Evolutionary conservation across 2,113 vertebrate species (phyloP), one percentile per base, ranked within the genome.

Genomic region (Atractosteus spatula): DNA sequence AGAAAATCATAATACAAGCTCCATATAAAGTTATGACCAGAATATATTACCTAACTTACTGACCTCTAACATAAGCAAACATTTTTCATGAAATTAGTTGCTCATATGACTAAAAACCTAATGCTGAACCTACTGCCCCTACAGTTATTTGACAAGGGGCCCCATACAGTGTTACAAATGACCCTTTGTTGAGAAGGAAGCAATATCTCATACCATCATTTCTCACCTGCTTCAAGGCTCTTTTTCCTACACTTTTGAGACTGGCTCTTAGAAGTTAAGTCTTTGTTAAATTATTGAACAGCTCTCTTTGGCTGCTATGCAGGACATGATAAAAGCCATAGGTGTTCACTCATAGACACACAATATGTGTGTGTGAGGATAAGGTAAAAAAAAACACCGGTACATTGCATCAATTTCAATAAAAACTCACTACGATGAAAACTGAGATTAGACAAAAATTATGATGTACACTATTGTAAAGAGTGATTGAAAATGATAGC

Each of bases 221-320:
- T 82, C 80, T 84, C 79, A 83, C 85, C 81, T 88, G 77, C 86
- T 86, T 87, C 88, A 89, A 90, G 89, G 73, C 16, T 73, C 79
- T 16, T 66, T 88, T 79, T 79, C 74, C 59, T 3, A 0, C 0
- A 51, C 83, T 83, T 83, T 81, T 82, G 78, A 88, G 80, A 81
- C 78, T 54, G 72, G 81, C 85, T 82, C 80, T 91, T 83, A 90
- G 92, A 92, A 92, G 88, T 85, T 88, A 80, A 72, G 76, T 80
- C 90, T 90, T 94, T 92, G 87, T 92, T 91, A 91, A 89, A 91
- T 93, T 91, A 92, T 91, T 91, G 87, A 92, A 78, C 82, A 76
- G 62, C 87, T 81, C 81, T 64, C 73, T 81, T 7, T 8, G 78
- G 75, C 86, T 92, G 91, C 80, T 86, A 84, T 51, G 88, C 85